Percentiles rank a stretch among this genome's conserved stretches.
Conservation (phyloP, 30 jellyfish, hydroid and myxozoan species). For the Chrysaora quinquecirrha region DNA sequence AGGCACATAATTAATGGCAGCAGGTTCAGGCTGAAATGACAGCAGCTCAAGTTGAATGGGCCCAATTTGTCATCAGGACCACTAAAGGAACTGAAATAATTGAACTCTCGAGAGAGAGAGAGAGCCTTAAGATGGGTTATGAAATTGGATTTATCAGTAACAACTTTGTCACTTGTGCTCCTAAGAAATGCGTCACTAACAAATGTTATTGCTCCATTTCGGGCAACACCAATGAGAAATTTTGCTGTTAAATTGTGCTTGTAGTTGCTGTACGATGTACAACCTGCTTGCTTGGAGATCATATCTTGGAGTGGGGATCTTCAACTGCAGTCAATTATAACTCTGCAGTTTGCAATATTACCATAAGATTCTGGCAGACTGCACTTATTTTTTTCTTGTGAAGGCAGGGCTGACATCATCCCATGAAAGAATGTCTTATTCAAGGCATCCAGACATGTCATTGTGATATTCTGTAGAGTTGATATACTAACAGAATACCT, state of each 20-base stretch:
- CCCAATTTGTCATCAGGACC: conserved; percentile 46
- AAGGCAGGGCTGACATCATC: too few relatives aligned
- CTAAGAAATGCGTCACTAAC: too few relatives aligned
- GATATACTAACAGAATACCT: conserved; percentile 11
- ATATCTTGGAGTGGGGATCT: conserved; percentile 26
- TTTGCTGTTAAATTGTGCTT: too few relatives aligned
- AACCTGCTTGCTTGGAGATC: conserved; percentile 44
- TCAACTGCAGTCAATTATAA: conserved; percentile 28
- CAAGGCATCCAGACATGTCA: conserved; percentile 31
- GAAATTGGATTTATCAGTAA: too few relatives aligned
- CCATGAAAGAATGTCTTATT: too few relatives aligned
- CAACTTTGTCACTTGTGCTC: too few relatives aligned
- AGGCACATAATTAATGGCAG: conserved; percentile 13
- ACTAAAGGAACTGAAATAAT: conserved; percentile 3
- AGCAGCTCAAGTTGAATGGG: conserved; percentile 34
- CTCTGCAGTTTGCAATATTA: too few relatives aligned
- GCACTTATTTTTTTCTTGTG: conserved; percentile 29
- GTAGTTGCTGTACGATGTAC: too few relatives aligned
- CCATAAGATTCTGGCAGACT: conserved; percentile 40
- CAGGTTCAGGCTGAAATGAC: conserved; percentile 49
- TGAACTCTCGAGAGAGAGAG: conserved; percentile 24
- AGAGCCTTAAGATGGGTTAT: conserved; percentile 11
- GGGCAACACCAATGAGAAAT: conserved; percentile 37
- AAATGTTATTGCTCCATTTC: conserved; percentile 33
- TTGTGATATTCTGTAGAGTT: conserved; percentile 10